These are phyloP conservation scores for Zosterops pallidus DNA, from an alignment of 2,113 vertebrate genomes.

Conservation along the genomic window DNA sequence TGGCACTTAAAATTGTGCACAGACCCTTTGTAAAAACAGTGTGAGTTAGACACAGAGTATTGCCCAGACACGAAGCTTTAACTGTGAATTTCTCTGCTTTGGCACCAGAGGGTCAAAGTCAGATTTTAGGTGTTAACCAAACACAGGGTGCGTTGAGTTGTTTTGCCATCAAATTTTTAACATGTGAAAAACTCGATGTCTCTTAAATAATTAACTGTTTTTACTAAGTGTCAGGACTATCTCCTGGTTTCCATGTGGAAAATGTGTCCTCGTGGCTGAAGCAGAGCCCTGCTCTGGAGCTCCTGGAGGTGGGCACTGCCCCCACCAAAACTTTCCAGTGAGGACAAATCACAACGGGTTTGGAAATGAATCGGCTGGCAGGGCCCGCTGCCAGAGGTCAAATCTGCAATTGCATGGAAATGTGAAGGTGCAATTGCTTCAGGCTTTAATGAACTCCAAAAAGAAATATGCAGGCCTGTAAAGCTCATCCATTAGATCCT, in stretches of 20 bases:
- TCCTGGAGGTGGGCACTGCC: not conserved
- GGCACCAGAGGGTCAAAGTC: slow-evolving; percentile 39
- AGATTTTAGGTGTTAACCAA: slow-evolving; percentile 52
- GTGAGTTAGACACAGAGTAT: slow-evolving; percentile 39
- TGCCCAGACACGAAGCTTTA: slow-evolving; percentile 36
- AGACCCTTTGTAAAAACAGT: slow-evolving; percentile 57
- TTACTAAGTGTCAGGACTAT: not conserved
- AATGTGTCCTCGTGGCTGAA: not conserved
- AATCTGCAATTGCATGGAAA: slow-evolving; percentile 47
- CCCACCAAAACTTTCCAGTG: not conserved
- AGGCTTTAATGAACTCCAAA: slow-evolving; percentile 62
- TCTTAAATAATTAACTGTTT: slow-evolving; percentile 34
- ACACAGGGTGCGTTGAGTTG: not conserved
- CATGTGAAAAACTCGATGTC: slow-evolving; percentile 13
- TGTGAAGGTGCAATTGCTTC: slow-evolving; percentile 64
- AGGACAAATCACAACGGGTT: not conserved
- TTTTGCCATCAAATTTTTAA: slow-evolving; percentile 51
- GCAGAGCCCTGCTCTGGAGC: not conserved
- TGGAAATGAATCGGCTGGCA: slow-evolving; percentile 42
- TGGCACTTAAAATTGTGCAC: slow-evolving; percentile 47
- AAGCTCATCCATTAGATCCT: slow-evolving; percentile 57
- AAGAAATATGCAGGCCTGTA: slow-evolving; percentile 49
- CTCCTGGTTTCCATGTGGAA: not conserved
- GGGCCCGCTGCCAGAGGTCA: slow-evolving; percentile 61
- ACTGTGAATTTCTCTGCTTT: slow-evolving; percentile 61